Percentiles rank a stretch among this genome's conserved stretches.
phyloP scores from a whole-genome alignment of 2,113 vertebrate species.

The Neogobius melanostomus region DNA sequence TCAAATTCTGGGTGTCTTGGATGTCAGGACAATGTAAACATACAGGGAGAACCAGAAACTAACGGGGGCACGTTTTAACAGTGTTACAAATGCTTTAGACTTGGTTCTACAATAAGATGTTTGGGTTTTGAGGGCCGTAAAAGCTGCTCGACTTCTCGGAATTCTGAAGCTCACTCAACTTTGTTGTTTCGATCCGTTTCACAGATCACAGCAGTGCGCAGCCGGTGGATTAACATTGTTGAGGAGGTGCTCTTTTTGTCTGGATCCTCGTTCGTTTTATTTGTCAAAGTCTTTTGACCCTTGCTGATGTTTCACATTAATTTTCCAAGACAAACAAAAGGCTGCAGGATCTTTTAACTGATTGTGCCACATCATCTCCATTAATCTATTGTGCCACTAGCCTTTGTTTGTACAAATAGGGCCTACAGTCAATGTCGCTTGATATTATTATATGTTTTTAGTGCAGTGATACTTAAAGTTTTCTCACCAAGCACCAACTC shows the following conservation, averaged over 20 bases:
- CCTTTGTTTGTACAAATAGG: too few relatives aligned
- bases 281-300: slow-evolving; percentile 31
- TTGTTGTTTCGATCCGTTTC: slow-evolving; percentile 24
- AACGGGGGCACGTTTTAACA: neutral
- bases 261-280: slow-evolving; percentile 20
- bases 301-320: slow-evolving; percentile 25
- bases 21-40: slow-evolving; percentile 46
- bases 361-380: slow-evolving; percentile 5
- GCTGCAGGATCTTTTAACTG: neutral
- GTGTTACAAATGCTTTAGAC: neutral
- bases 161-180: slow-evolving; percentile 32
- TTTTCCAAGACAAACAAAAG: slow-evolving; percentile 5
- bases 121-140: slow-evolving; percentile 1
- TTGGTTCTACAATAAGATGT: neutral
- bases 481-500: too few relatives aligned
- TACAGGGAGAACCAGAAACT: neutral
- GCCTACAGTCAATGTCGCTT: too few relatives aligned
- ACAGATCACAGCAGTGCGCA: slow-evolving; percentile 17
- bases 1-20: slow-evolving; percentile 39
- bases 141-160: slow-evolving; percentile 20
- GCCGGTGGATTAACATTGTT: slow-evolving; percentile 13
- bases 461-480: too few relatives aligned
- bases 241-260: neutral
- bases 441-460: too few relatives aligned
- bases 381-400: neutral